Evolutionary conservation across 2,888 invertebrate species (phyloP), one percentile per base, ranked within the genome.

Genomic region (Mystacides longicornis): DNA sequence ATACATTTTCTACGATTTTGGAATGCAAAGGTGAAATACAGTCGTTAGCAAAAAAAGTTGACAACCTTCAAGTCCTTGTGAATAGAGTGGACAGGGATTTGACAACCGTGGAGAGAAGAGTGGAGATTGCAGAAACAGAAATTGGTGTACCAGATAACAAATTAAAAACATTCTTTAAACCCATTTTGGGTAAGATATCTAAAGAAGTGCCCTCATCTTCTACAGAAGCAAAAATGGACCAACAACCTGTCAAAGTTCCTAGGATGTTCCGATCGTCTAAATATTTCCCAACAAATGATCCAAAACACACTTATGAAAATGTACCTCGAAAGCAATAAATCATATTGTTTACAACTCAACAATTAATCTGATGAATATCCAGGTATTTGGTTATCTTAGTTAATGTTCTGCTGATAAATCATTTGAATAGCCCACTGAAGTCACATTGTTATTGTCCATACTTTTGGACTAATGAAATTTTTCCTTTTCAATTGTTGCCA

Each of bases 91-190:
- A 79, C 64, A 67, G 74, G 22, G 81, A 83, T 65, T 63, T 79
- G 14, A 66, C 68, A 56, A 61, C 64, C 3, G 64, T 83, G 18
- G 84, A 85, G 66, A 75, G 73, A 62, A 76, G 78, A 61, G 71
- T 85, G 22, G 80, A 80, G 60, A 75, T 75, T 54, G 82, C 83
- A 3, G 85, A 85, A 68, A 64, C 68, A 23, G 80, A 83, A 57
- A 76, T 82, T 60, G 80, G 80, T 59, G 68, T 81, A 2, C 74
- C 72, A 20, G 81, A 84, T 53, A 80, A 77, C 61, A 80, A 77
- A 62, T 65, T 85, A 1, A 82, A 75, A 64, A 81, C 72, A 60
- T 71, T 85, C 9, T 65, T 85, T 0, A 81, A 79, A 63, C 83
- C 84, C n/a, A 72, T 84, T 48, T 71, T 82, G 56, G 77, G 69